Evolutionary conservation across 2,797 vertebrate genomes (phyloP), one percentile per base, ranked within the genome.

Genomic region (Mareca strepera): DNA sequence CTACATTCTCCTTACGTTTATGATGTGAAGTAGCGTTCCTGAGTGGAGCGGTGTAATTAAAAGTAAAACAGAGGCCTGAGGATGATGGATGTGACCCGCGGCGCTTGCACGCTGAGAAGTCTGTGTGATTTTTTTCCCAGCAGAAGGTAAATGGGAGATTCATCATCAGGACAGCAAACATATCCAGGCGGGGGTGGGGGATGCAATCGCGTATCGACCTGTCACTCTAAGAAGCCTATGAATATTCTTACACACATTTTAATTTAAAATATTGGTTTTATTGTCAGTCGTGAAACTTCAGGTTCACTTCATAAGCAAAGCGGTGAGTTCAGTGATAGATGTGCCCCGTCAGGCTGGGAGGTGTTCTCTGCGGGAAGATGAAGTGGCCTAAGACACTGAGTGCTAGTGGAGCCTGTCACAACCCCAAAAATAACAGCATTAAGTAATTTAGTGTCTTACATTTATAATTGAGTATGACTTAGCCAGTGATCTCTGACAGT

Each of bases 41-140:
- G 93, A 96, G 90, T 37, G 50, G 97, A 98, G 95, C 85, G 95
- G 76, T 97, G 97, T 96, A 95, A 97, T 97, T 97, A 97, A 95
- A 97, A 97, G 94, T 74, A 96, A 96, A 96, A 93, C 92, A 92
- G 96, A 92, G 91, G 91, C 90, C 92, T 83, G 92, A 53, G 84
- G 78, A 78, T 97, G 97, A 97, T 93, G 46, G 96, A 97, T 97
- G 95, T 77, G 91, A 92, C 88, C 94, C 17, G 7, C 22, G 28
- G 91, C 22, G 50, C 89, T 66, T 43, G 28, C 93, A 84, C 72
- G 86, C 73, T 70, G 95, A 96, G 88, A 91, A 94, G 68, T 17
- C 75, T 73, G 59, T 56, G 93, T 83, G 52, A 55, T 96, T 97
- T 94, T 90, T 90, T 96, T 80, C 96, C 91, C 58, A 63, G 91